Evolutionary conservation across 1,140 invertebrate genomes (phyloP).

Genomic region (Brachionus rotundiformis): DNA sequence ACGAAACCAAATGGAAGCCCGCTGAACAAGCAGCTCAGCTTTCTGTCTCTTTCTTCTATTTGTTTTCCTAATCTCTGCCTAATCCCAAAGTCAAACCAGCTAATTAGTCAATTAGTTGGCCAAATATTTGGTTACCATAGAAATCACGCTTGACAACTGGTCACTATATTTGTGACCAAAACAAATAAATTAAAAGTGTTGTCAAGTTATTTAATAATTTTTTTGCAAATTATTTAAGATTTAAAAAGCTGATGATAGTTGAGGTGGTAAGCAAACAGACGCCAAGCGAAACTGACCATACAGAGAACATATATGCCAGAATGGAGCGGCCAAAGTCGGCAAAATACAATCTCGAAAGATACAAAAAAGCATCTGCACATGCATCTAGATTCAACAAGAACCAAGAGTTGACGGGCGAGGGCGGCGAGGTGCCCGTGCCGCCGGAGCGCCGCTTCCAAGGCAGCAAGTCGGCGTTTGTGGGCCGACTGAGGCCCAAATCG

Average conservation of each 20-base stretch:
- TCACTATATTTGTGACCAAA: not conserved
- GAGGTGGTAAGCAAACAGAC: not conserved
- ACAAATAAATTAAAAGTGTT: not conserved
- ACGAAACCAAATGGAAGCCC: not conserved
- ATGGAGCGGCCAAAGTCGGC: conserved; percentile 50
- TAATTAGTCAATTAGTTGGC: not conserved
- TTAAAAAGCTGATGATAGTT: conserved; percentile 19
- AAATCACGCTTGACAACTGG: not conserved
- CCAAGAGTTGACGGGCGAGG: not conserved
- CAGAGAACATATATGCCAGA: not conserved
- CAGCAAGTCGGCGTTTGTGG: conserved; percentile 38
- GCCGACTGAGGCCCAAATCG: not conserved
- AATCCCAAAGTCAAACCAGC: not conserved
- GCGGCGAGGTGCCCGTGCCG: not conserved
- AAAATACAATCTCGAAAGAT: conserved; percentile 50
- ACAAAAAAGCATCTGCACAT: conserved; percentile 18
- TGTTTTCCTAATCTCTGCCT: not conserved
- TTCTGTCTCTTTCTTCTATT: not conserved
- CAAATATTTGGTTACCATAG: not conserved
- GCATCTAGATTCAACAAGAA: conserved; percentile 8
- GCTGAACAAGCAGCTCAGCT: not conserved
- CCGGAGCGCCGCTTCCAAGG: not conserved
- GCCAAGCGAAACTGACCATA: not conserved
- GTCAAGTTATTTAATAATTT: not conserved
- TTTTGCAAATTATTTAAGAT: not conserved